Evolutionary conservation across 2,113 vertebrate species (phyloP).

Genomic region (Austrofundulus limnaeus): DNA sequence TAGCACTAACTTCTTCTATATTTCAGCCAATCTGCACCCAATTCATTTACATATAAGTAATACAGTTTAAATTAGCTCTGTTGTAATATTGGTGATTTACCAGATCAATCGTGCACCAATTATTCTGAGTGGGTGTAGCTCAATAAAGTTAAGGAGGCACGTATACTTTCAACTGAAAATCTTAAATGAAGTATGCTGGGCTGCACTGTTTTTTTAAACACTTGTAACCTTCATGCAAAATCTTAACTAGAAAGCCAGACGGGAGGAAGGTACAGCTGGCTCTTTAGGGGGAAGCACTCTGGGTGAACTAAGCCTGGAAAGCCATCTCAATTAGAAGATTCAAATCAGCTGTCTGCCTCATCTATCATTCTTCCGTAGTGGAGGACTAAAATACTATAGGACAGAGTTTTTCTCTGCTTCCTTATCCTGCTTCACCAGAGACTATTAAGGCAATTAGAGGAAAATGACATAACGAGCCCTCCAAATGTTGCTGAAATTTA

Average conservation of each 20-base stretch:
- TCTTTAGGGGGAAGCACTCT: conserved; percentile 34
- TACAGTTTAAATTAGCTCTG: not conserved
- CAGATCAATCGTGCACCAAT: too few species aligned
- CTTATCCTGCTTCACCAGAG: conserved; percentile 28
- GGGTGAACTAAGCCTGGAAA: conserved; percentile 49
- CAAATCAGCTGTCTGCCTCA: conserved; percentile 50
- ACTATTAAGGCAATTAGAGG: conserved; percentile 11
- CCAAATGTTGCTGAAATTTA: not conserved
- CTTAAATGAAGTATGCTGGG: conserved; percentile 2
- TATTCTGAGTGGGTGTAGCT: too few species aligned
- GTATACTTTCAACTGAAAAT: not conserved
- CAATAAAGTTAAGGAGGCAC: too few species aligned
- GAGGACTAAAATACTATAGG: conserved; percentile 23
- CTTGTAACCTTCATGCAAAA: not conserved
- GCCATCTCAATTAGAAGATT: conserved; percentile 40
- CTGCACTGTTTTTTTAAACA: not conserved
- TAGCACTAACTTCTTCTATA: too few species aligned
- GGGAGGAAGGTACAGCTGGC: conserved; percentile 33
- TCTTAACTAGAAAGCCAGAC: conserved; percentile 49
- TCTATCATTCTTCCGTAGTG: conserved; percentile 46
- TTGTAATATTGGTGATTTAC: too few species aligned
- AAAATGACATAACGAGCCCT: conserved; percentile 26
- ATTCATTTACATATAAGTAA: too few species aligned
- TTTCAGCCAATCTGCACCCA: too few species aligned
- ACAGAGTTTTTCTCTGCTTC: conserved; percentile 26